Conservation (phyloP, 2,888 invertebrate species). For the Acleris laterana region DNA sequence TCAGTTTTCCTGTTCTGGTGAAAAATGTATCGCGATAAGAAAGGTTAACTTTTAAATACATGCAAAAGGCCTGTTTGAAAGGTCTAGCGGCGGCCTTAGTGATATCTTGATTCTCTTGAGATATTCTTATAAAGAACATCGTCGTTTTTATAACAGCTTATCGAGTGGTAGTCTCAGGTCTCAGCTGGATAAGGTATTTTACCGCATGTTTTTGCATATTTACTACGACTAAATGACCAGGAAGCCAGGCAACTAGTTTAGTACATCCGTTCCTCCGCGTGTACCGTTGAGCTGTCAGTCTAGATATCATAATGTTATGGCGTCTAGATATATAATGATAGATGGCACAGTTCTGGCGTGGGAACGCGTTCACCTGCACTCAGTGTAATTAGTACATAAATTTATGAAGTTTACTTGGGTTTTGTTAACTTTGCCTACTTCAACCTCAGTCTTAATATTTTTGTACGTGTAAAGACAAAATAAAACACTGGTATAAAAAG, state of each 20-base stretch:
- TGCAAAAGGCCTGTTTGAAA: slow-evolving; percentile 12
- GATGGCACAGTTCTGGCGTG: too few species aligned
- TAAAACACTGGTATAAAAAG: too few species aligned
- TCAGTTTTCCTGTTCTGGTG: slow-evolving; percentile 23
- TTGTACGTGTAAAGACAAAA: too few species aligned
- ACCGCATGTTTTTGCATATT: slow-evolving; percentile 1
- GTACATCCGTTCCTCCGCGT: too few species aligned
- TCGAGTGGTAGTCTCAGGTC: slow-evolving; percentile 1
- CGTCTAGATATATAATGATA: too few species aligned
- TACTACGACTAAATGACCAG: not conserved
- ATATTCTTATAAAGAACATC: slow-evolving; percentile 13
- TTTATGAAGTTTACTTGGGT: too few species aligned
- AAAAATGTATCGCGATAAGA: slow-evolving; percentile 21
- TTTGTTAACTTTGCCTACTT: too few species aligned
- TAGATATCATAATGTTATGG: too few species aligned
- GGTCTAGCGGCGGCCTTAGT: slow-evolving; percentile 10
- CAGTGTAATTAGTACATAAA: too few species aligned
- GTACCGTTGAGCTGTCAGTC: too few species aligned
- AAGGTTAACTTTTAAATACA: slow-evolving; percentile 30
- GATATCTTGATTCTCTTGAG: slow-evolving; percentile 25
- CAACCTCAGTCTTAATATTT: too few species aligned
- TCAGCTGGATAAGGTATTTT: slow-evolving; percentile 1
- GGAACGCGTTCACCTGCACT: too few species aligned
- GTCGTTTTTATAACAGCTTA: slow-evolving; percentile 10
- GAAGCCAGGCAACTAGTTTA: slow-evolving; percentile 1